phyloP scores from a whole-genome alignment of 2,888 invertebrate genomes.

The Drosophila recens region DNA sequence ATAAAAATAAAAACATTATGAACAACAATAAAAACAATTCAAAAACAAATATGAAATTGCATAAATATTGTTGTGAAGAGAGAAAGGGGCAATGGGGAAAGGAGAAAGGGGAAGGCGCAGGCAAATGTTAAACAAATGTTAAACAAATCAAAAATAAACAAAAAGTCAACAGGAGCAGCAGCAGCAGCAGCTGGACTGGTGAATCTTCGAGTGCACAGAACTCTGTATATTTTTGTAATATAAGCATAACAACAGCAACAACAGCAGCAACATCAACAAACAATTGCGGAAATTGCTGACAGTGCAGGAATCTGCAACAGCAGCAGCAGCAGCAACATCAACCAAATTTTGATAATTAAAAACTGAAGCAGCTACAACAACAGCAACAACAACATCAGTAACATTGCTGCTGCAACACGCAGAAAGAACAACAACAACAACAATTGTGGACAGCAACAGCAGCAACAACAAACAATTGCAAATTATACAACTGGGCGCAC shows the following conservation, averaged over 20 bases:
- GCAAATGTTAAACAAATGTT: conserved; percentile 70
- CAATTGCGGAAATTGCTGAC: conserved; percentile 68
- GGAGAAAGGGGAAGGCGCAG: conserved; percentile 1
- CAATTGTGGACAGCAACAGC: conserved; percentile 19
- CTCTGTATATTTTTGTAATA: conserved; percentile 29
- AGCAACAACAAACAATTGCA: conserved; percentile 75
- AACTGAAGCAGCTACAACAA: conserved; percentile 41
- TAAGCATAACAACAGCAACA: conserved; percentile 46
- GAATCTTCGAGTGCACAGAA: conserved; percentile 21
- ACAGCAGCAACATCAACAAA: conserved; percentile 42
- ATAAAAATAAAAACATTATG: conserved; percentile 7
- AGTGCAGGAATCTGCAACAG: conserved; percentile 35
- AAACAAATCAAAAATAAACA: conserved; percentile 69
- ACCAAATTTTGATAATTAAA: conserved; percentile 59
- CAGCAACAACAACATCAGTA: conserved; percentile 9
- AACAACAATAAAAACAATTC: conserved; percentile 17
- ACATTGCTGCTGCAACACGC: conserved; percentile 34
- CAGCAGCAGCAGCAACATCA: conserved; percentile 10
- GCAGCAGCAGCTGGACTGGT: conserved; percentile 9
- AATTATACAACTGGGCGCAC: conserved; percentile 77
- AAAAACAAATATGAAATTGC: conserved; percentile 36
- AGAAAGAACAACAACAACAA: conserved; percentile 29
- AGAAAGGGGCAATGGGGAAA: conserved; percentile 5
- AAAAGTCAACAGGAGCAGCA: conserved; percentile 23
- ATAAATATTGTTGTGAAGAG: conserved; percentile 8